phyloP scores from a whole-genome alignment of 2,797 vertebrate genomes.

The Cyclopterus lumpus region DNA sequence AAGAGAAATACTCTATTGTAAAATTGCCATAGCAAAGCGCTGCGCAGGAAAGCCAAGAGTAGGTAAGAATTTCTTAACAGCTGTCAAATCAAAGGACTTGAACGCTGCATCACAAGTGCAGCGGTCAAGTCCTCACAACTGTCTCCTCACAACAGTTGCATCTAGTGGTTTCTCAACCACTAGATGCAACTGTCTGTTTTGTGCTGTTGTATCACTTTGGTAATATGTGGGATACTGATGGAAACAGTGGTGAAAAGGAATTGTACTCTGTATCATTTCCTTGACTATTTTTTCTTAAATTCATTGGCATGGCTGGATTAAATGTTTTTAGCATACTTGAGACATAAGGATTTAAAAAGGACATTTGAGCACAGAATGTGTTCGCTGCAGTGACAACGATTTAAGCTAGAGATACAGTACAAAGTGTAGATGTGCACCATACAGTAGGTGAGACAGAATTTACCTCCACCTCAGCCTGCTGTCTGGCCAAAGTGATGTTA shows the following conservation, averaged over 20 bases:
- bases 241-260: neutral
- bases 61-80: neutral
- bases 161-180: neutral
- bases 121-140: too few relatives aligned
- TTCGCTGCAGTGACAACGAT: neutral
- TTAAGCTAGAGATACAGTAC: neutral
- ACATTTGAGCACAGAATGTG: neutral
- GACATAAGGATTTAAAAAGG: neutral
- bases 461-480: slow-evolving; percentile 99
- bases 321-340: neutral
- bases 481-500: slow-evolving; percentile 95
- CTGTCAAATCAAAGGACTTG: neutral
- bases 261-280: neutral
- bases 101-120: neutral
- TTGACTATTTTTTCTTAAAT: neutral
- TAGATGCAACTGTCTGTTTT: neutral
- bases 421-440: neutral
- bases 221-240: neutral
- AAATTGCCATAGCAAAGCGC: neutral
- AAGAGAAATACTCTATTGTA: neutral
- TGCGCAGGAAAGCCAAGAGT: neutral
- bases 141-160: too few relatives aligned
- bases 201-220: neutral
- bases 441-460: slow-evolving; percentile 8
- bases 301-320: neutral